Percentiles rank a stretch among this genome's conserved stretches.
These are phyloP conservation scores for Eptatretus atami DNA, from an alignment of 2,797 vertebrate species.

Conservation along the genomic window DNA sequence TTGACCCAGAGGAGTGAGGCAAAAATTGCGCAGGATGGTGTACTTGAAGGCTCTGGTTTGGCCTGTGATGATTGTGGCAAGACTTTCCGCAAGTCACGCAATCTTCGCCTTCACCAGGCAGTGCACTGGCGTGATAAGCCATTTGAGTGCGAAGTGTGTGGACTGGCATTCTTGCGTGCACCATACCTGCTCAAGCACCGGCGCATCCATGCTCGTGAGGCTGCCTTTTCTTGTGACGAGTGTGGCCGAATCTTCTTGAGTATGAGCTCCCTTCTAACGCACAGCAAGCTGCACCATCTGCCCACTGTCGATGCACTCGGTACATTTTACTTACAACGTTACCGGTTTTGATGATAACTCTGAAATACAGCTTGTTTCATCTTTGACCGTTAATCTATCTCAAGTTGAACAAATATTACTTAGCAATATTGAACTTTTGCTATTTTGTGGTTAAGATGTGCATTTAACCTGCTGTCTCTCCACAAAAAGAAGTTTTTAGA, in stretches of 20 bases:
- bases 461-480: too few relatives aligned
- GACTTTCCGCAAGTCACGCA: constrained; percentile 1
- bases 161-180: neutral
- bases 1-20: too few relatives aligned
- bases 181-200: constrained; percentile 4
- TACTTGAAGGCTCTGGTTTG: neutral
- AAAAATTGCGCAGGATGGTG: too few relatives aligned
- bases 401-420: too few relatives aligned
- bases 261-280: neutral
- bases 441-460: too few relatives aligned
- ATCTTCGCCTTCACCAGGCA: neutral
- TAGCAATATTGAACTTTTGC: too few relatives aligned
- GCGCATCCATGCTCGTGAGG: constrained; percentile 2
- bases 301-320: too few relatives aligned
- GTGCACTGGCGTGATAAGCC: constrained; percentile 3
- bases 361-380: too few relatives aligned
- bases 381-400: too few relatives aligned
- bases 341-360: too few relatives aligned
- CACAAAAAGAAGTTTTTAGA: too few relatives aligned
- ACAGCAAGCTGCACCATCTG: neutral
- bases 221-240: neutral
- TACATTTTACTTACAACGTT: too few relatives aligned
- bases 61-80: constrained; percentile 3
- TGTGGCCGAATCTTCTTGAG: constrained; percentile 4
- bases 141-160: neutral